These are phyloP conservation scores for Prionace glauca DNA, from an alignment of 2,797 vertebrate species.

Conservation along the genomic window DNA sequence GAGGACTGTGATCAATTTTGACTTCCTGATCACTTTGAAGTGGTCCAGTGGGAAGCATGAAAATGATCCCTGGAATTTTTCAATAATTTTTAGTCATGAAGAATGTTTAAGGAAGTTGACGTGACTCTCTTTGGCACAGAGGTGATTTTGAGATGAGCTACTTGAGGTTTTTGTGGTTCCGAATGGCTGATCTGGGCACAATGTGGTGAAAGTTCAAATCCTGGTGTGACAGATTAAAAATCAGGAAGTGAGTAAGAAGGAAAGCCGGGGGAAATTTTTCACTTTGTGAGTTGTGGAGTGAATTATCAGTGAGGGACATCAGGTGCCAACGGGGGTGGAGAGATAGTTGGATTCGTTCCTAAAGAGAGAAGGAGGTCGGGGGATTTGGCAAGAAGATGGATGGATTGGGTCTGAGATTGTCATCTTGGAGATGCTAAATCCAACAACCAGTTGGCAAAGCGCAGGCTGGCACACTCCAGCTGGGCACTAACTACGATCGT, in stretches of 20 bases:
- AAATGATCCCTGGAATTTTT: background rate
- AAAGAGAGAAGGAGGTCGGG: background rate
- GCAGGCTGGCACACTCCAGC: background rate
- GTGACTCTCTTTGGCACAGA: background rate
- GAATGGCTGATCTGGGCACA: background rate
- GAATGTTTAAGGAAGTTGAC: background rate
- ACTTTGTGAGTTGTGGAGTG: background rate
- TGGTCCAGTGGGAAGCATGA: background rate
- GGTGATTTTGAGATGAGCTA: background rate
- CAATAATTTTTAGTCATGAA: background rate
- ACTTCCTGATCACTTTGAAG: background rate
- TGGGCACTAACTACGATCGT: background rate
- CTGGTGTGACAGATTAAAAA: background rate
- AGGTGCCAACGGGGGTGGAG: background rate
- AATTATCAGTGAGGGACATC: background rate
- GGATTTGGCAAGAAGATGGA: background rate
- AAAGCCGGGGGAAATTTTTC: background rate
- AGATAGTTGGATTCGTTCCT: background rate
- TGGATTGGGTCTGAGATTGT: background rate
- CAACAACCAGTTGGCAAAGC: background rate
- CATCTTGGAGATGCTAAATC: background rate
- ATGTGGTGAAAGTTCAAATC: background rate
- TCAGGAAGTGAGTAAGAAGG: constrained; percentile 13
- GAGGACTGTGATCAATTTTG: background rate
- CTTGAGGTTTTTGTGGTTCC: constrained; percentile 22